Base-by-base conservation (phyloP, 1,140 invertebrate genomes). In the Leptinotarsa defecta region DNA sequence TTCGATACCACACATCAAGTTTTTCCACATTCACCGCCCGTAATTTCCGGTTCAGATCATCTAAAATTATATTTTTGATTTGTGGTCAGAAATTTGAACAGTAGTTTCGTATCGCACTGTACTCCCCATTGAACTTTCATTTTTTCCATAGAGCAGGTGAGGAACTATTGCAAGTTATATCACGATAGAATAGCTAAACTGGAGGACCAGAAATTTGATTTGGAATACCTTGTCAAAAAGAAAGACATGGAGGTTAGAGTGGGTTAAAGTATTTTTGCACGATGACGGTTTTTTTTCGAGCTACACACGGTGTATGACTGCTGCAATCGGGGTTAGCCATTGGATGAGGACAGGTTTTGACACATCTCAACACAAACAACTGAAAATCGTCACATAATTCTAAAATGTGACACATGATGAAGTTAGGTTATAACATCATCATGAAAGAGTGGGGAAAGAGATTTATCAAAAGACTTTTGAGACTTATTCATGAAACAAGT, bases 191-290 rank as follows among this genome's bases (percentile, higher is more conserved):
- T 99, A 88, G 86, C 85, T 85, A 86, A 89, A 82, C 91, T 99
- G 89, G 97, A 99, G 90, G 94, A 95, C 86, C 90, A 94, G 87
- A 98, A 99, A 90, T 99, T 96, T 90, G 98, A 99, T 92, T 91
- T 98, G 91, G 98, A 99, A 90, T 95, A 95, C 90, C 89, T 95
- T 89, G 96, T 99, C 87, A 94, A 95, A 90, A 94, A 93, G 90
- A 98, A 99, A 94, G 97, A 99, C 89, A 94, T 92, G 88, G 96
- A 98, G 96, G 96, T 96, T 84, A 81, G 81, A 76, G 13, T n/a
- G 70, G 68, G 71, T 75, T 57, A 67, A 68, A 27, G 67, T n/a
- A 48, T 68, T 71, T 20, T 20, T 79, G 76, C 78, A 79, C 74
- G 77, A 62, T 74, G 57, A 57, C 65, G 64, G 62, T 68, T 68